phyloP scores from a whole-genome alignment of 2,113 vertebrate species.

The Cinclus cinclus region DNA sequence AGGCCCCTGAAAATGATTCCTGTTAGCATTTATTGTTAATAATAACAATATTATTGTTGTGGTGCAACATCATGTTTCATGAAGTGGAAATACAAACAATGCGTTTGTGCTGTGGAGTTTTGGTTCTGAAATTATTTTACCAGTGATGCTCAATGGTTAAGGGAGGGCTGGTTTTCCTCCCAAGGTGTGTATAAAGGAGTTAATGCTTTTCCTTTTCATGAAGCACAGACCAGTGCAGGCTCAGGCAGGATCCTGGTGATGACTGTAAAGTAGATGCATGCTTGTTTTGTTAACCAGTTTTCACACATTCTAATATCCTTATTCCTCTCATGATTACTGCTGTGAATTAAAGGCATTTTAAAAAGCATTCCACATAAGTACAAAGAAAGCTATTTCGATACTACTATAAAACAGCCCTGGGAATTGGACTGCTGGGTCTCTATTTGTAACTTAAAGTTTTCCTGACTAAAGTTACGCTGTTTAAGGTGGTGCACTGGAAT shows the following conservation, averaged over 20 bases:
- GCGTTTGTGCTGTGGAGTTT: background rate
- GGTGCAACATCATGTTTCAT: background rate
- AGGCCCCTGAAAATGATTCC: background rate
- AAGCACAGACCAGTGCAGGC: conserved; percentile 1
- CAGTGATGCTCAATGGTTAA: background rate
- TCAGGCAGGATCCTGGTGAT: conserved; percentile 32
- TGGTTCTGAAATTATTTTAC: background rate
- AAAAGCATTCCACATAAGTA: background rate
- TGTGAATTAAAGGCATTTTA: background rate
- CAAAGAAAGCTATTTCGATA: background rate
- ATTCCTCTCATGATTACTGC: background rate
- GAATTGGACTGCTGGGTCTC: background rate
- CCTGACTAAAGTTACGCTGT: background rate
- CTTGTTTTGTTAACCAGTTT: conserved; percentile 13
- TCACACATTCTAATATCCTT: background rate
- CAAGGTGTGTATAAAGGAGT: background rate
- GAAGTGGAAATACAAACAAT: background rate
- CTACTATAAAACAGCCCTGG: background rate
- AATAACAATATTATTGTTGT: background rate
- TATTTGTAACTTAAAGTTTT: background rate
- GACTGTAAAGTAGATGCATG: conserved; percentile 18
- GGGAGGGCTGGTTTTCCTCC: background rate
- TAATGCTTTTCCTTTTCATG: conserved; percentile 31
- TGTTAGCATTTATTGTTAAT: background rate
- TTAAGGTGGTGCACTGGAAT: background rate